Percentiles rank a stretch among this genome's conserved stretches.
Conservation (phyloP, 2,888 invertebrate genomes). For the Drosophila pseudotakahashii region DNA sequence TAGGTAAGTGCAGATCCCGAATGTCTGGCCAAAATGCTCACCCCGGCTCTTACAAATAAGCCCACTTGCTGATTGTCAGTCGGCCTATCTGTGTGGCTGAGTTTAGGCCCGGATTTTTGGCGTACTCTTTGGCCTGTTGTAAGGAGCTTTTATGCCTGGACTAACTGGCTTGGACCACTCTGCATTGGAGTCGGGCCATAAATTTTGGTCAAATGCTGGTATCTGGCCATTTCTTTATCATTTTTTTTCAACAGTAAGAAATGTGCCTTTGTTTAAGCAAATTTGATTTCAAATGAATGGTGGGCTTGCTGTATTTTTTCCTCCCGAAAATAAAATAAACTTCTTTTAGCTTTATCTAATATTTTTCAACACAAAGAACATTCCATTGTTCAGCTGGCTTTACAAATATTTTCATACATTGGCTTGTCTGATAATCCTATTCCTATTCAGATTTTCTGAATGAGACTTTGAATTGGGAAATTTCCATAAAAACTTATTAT, state of each 20-base stretch:
- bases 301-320: background rate
- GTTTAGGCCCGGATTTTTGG: conserved; percentile 29
- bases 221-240: conserved; percentile 13
- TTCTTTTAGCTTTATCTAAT: background rate
- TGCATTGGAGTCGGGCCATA: conserved; percentile 21
- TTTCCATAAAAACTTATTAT: background rate
- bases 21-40: conserved; percentile 68
- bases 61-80: conserved; percentile 58
- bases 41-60: conserved; percentile 65
- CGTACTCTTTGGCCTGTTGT: conserved; percentile 42
- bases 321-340: background rate
- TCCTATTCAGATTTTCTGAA: too few relatives aligned
- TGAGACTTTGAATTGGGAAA: background rate
- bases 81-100: conserved; percentile 37
- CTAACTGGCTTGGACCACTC: conserved; percentile 55
- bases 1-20: conserved; percentile 64
- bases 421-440: background rate
- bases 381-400: background rate
- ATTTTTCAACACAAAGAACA: background rate
- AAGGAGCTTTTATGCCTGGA: conserved; percentile 59
- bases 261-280: conserved; percentile 1
- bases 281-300: conserved; percentile 1
- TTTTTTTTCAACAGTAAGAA: background rate
- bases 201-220: conserved; percentile 45
- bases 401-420: background rate